Percentiles rank a stretch among this genome's conserved stretches.
Evolutionary conservation across 2,113 vertebrate species (phyloP).

Genomic region (Speoplatyrhinus poulsoni): DNA sequence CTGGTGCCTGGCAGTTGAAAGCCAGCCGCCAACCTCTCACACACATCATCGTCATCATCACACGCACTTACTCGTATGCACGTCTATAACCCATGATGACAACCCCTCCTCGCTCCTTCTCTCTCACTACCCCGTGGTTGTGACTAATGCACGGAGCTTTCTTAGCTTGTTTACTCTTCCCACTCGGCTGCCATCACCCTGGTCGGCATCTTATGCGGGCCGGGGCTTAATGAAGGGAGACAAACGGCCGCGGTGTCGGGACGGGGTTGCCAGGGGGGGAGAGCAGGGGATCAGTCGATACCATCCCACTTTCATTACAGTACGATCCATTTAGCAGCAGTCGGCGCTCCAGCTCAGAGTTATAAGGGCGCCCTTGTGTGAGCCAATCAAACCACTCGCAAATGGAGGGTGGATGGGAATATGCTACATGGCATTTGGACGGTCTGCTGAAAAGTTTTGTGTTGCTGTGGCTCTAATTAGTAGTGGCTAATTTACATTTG

Average conservation of each 20-base stretch:
- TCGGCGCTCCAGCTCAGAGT: constrained; percentile 27
- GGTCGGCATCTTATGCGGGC: constrained; percentile 14
- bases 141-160: not conserved
- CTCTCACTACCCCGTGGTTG: not conserved
- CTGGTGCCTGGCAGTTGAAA: no score
- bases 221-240: constrained; percentile 44
- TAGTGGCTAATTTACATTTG: no score
- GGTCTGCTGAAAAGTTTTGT: no score
- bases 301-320: constrained; percentile 44
- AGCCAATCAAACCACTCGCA: no score
- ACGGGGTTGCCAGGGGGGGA: constrained; percentile 34
- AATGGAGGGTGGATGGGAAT: no score
- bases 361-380: no score
- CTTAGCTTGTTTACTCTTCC: constrained; percentile 3
- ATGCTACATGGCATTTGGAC: no score
- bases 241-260: constrained; percentile 32
- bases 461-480: no score
- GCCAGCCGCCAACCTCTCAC: no score
- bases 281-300: constrained; percentile 33
- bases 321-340: constrained; percentile 45
- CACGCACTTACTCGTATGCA: not conserved
- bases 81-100: no score
- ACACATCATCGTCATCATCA: no score
- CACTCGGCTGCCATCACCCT: constrained; percentile 8
- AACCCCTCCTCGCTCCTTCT: not conserved